Evolutionary conservation across 2,888 invertebrate species (phyloP).

Genomic region (Eulithis testata): DNA sequence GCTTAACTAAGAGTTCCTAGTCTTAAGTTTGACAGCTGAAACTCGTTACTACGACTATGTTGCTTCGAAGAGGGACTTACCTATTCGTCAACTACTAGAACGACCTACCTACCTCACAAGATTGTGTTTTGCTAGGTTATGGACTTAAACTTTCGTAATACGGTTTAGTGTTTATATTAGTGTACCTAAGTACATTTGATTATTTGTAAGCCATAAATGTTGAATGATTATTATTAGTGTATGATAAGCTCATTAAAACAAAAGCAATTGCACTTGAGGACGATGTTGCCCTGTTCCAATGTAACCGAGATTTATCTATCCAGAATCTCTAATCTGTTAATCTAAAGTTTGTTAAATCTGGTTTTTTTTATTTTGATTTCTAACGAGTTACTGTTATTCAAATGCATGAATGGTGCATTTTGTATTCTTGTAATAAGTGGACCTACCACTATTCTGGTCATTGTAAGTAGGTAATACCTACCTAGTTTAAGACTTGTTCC

Average conservation of each 20-base stretch:
- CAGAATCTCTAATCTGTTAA: background rate
- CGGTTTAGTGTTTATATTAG: no score
- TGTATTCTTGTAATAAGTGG: background rate
- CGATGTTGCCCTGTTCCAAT: background rate
- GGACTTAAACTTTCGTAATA: no score
- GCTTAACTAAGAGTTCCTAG: no score
- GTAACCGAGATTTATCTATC: background rate
- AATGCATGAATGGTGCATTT: background rate
- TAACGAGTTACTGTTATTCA: background rate
- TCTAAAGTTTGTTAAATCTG: no score
- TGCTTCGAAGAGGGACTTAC: no score
- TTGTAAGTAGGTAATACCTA: background rate
- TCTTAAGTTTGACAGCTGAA: no score
- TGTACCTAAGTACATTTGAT: background rate
- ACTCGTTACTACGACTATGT: no score
- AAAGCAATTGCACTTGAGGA: background rate
- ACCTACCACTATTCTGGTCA: constrained; percentile 1
- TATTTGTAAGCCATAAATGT: background rate
- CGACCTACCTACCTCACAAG: no score
- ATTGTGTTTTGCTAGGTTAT: no score
- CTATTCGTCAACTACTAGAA: no score
- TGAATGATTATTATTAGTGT: background rate
- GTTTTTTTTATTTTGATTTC: no score
- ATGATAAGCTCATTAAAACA: background rate
- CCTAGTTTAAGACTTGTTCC: constrained; percentile 1